Base-by-base conservation (phyloP, 2,888 invertebrate species). In the Eupithecia insigniata region DNA sequence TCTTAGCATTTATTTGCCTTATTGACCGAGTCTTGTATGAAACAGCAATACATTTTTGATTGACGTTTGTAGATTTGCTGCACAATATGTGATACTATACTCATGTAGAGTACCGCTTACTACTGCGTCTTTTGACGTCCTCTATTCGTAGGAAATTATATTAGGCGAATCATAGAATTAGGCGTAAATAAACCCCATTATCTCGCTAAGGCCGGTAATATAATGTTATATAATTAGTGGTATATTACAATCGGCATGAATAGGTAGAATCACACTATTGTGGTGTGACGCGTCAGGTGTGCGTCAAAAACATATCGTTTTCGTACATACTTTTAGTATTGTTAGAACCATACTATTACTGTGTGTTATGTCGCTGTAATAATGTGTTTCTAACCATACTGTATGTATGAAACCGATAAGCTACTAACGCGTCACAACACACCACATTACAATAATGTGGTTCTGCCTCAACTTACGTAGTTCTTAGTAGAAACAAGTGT, bases 111-210 rank as follows among this genome's bases (percentile, higher is more conserved):
- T 89, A 87, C 87, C 88, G 92, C 92, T 93, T 92, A 87, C 87
- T 88, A 89, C 87, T 90, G 89, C 84, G 89, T 90, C 89, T 88
- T 89, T 91, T 91, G 90, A 92, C 93, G 91, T 91, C 90, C 90
- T 92, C 86, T 89, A 88, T 87, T 86, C 87, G 90, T 93, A 93
- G 93, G 87, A 85, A 91, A 92, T 90, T 93, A 90, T 93, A 92
- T 89, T 93, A 93, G 93, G 87, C 83, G 85, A 92, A 90, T 91
- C 84, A 90, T 92, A 90, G 84, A 84, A 82, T 82, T 92, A 92
- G 90, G 90, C 84, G 84, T 92, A 87, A 87, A 84, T 86, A 89
- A 91, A 92, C 92, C 92, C 92, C 93, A 89, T 85, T 85, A 83
- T 83, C 81, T 84, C 79, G 84, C 83, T 79, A 82, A 82, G 80